These are phyloP conservation scores for Heliothis virescens DNA, from an alignment of 1,140 invertebrate species.

Conservation along the genomic window DNA sequence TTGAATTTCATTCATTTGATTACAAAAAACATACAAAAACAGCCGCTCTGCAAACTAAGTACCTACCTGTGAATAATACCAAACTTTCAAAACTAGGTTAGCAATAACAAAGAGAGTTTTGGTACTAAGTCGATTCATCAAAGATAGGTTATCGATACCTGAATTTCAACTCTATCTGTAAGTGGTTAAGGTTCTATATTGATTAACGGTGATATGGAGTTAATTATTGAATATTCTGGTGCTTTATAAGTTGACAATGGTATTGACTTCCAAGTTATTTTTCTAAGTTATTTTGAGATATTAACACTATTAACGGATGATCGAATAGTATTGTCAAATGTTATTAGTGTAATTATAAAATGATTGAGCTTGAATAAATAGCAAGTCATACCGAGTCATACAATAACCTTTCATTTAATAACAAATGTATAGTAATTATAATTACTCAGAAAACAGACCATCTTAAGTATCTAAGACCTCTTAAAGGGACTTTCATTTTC, in stretches of 20 bases:
- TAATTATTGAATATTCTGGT: slow-evolving; percentile 36
- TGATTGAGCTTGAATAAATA: no score
- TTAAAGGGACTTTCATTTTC: no score
- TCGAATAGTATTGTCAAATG: no score
- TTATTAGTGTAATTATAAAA: no score
- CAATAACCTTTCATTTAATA: no score
- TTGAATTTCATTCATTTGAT: neutral
- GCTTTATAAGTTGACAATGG: neutral
- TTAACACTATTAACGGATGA: no score
- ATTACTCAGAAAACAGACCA: no score
- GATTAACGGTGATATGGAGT: neutral
- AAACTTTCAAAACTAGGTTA: slow-evolving; percentile 39
- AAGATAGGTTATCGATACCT: neutral
- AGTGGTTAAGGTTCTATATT: neutral
- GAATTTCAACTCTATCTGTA: neutral
- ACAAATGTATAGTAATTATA: no score
- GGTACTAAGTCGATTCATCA: slow-evolving; percentile 32
- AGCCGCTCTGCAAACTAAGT: slow-evolving; percentile 1
- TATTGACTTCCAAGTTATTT: slow-evolving; percentile 12
- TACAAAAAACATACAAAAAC: neutral
- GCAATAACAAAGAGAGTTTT: slow-evolving; percentile 30
- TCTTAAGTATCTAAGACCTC: no score
- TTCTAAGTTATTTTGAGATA: no score
- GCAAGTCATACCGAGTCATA: no score
- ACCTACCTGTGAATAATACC: slow-evolving; percentile 31